Percentiles rank a stretch among this genome's conserved stretches.
These are phyloP conservation scores for Adrianichthys oophorus DNA, from an alignment of 2,797 vertebrate genomes.

Conservation along the genomic window DNA sequence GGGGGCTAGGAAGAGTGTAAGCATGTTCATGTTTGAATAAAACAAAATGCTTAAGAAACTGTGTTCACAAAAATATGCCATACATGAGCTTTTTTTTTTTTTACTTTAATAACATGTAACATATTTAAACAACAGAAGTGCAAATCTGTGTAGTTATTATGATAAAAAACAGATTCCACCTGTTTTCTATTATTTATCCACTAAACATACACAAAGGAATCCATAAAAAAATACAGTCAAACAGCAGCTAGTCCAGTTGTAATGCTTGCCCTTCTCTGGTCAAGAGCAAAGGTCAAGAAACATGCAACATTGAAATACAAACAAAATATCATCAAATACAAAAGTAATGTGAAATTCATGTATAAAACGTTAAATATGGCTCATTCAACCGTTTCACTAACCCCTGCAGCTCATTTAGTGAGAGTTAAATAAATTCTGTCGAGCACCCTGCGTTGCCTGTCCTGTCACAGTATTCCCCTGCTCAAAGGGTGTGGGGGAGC, in stretches of 20 bases:
- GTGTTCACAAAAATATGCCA: no score
- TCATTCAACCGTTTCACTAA: conserved; percentile 55
- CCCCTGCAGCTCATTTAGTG: conserved; percentile 61
- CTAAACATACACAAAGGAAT: conserved; percentile 69
- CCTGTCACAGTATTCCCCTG: conserved; percentile 59
- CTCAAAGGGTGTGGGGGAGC: conserved; percentile 48
- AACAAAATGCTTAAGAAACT: no score
- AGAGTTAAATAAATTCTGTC: conserved; percentile 64
- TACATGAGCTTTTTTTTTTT: conserved; percentile 17
- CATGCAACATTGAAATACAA: conserved; percentile 12
- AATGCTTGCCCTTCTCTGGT: background rate
- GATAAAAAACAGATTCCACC: conserved; percentile 51
- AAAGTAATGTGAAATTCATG: conserved; percentile 6
- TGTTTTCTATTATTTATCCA: conserved; percentile 63
- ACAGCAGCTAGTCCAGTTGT: conserved; percentile 29
- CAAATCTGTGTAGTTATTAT: conserved; percentile 38
- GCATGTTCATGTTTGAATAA: no score
- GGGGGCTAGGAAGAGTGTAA: no score
- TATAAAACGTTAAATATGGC: conserved; percentile 61
- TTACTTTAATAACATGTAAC: conserved; percentile 30
- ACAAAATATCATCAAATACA: conserved; percentile 1
- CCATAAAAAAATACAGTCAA: conserved; percentile 58
- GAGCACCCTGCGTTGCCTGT: conserved; percentile 39
- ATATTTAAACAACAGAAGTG: conserved; percentile 43
- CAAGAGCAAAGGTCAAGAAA: background rate